These are phyloP conservation scores for Psittacula cyanocephala DNA, from an alignment of 2,113 vertebrate species.

Conservation along the genomic window DNA sequence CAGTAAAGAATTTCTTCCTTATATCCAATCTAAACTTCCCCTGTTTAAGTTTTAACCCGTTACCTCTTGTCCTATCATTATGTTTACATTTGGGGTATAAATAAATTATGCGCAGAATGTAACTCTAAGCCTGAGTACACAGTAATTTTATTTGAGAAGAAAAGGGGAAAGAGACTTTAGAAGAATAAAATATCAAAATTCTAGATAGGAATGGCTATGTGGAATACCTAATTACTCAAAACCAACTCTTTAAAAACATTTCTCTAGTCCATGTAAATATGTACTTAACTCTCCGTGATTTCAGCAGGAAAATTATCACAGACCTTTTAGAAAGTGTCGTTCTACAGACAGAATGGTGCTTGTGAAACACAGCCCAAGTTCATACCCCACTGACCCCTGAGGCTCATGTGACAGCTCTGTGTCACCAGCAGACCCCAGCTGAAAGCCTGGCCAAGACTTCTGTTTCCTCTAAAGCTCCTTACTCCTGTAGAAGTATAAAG, in stretches of 20 bases:
- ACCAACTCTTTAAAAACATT: not conserved
- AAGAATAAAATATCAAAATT: not conserved
- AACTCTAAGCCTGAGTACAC: not conserved
- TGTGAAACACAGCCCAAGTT: not conserved
- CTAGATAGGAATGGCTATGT: not conserved
- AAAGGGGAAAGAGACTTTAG: not conserved
- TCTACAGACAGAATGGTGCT: not conserved
- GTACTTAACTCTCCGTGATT: not conserved
- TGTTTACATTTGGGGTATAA: not conserved
- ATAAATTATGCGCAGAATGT: not conserved
- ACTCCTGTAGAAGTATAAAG: not conserved
- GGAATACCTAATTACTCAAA: not conserved
- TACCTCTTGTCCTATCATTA: no score
- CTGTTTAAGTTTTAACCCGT: no score
- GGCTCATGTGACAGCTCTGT: not conserved
- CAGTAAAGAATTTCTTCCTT: no score
- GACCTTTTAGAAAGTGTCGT: not conserved
- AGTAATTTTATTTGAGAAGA: not conserved
- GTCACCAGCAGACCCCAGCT: not conserved
- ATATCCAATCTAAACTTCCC: no score
- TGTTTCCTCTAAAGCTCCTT: slow-evolving; percentile 26
- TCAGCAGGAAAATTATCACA: not conserved
- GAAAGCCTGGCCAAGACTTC: slow-evolving; percentile 1
- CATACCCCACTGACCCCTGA: not conserved
- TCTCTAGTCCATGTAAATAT: not conserved